phyloP scores from a whole-genome alignment of 1,140 invertebrate species.

The Drosophila jambulina region DNA sequence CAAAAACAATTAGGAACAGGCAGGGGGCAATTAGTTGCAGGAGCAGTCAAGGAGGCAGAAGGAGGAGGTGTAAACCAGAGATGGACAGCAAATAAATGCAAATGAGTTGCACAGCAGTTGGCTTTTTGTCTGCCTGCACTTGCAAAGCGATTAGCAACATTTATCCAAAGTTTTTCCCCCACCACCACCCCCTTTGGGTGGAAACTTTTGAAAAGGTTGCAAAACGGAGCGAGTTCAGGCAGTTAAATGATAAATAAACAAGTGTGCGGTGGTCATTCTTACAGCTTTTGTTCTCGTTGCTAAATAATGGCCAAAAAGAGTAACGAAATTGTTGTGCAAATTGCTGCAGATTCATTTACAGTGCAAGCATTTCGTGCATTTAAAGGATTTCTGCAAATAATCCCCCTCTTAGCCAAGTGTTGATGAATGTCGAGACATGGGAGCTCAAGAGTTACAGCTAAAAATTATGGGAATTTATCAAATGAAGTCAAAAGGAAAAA shows the following conservation, averaged over 20 bases:
- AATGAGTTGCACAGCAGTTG: slow-evolving; percentile 63
- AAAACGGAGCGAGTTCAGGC: slow-evolving; percentile 17
- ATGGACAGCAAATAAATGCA: slow-evolving; percentile 71
- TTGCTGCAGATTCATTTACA: slow-evolving; percentile 42
- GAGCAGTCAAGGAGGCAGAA: slow-evolving; percentile 9
- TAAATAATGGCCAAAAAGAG: slow-evolving; percentile 26
- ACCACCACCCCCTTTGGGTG: slow-evolving; percentile 2
- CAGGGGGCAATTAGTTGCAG: slow-evolving; percentile 66
- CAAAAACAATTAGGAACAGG: slow-evolving; percentile 75
- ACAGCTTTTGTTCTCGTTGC: slow-evolving; percentile 19
- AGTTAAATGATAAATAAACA: slow-evolving; percentile 79
- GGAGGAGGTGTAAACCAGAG: slow-evolving; percentile 16
- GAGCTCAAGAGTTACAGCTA: not conserved
- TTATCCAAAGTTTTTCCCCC: slow-evolving; percentile 48
- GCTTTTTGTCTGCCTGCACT: slow-evolving; percentile 62
- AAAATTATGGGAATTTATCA: not conserved
- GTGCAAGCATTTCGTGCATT: slow-evolving; percentile 19
- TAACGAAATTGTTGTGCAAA: slow-evolving; percentile 45
- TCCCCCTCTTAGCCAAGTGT: slow-evolving; percentile 22
- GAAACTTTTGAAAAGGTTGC: slow-evolving; percentile 68
- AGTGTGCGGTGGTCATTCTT: slow-evolving; percentile 62
- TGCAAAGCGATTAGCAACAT: slow-evolving; percentile 78
- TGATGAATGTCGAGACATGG: slow-evolving; percentile 53
- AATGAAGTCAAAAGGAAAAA: not conserved
- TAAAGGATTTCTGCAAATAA: slow-evolving; percentile 39